A percentile compares a stretch with the other conserved stretches of the same genome.
Conservation (phyloP, 2,113 vertebrate species). For the Petroica traversi region DNA sequence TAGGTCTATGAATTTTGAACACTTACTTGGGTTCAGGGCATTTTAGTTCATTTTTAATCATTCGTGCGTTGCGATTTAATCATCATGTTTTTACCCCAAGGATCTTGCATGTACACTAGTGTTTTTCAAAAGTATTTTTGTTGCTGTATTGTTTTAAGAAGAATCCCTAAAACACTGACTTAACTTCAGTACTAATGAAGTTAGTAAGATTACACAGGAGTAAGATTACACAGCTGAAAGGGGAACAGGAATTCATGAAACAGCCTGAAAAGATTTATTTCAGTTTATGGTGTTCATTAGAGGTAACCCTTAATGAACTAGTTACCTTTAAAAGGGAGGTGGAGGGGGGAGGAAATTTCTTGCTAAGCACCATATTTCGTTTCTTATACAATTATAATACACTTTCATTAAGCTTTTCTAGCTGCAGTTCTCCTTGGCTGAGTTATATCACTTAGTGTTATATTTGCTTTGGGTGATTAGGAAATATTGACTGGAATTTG, state of each 20-base stretch:
- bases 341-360: background rate
- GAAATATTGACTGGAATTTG: constrained; percentile 5
- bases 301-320: background rate
- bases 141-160: background rate
- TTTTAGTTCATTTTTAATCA: background rate
- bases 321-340: background rate
- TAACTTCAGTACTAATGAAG: background rate
- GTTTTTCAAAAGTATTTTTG: background rate
- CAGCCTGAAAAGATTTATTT: background rate
- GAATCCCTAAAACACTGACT: background rate
- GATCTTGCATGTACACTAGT: background rate
- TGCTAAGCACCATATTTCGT: background rate
- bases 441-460: background rate
- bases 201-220: background rate
- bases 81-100: background rate
- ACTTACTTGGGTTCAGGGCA: background rate
- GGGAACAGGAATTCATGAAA: background rate
- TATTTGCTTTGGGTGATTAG: constrained; percentile 26
- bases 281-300: background rate
- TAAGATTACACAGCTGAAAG: background rate
- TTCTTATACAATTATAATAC: background rate
- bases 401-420: background rate
- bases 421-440: background rate
- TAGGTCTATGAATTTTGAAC: background rate
- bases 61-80: background rate